Base-by-base conservation (phyloP, 2,797 vertebrate genomes). In the Scomberomorus guttatus region DNA sequence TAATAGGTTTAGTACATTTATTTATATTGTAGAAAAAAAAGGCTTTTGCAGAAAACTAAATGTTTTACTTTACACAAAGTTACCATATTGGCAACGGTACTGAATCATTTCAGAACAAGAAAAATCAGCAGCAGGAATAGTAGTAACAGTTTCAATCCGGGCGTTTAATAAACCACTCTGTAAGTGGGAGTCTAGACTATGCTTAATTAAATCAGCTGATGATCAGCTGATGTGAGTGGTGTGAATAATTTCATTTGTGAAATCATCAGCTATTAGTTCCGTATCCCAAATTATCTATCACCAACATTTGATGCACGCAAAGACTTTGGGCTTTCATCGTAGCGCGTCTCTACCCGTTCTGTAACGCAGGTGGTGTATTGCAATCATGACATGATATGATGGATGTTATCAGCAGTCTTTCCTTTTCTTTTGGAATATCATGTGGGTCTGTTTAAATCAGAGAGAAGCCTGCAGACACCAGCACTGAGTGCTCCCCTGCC, bases 381-480 rank as follows among this genome's bases (percentile, higher is more conserved):
- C n/a, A 12, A 24, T 27, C 25, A 20, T 44, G 6, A 18, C 0
- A 0, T 14, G 61, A 27, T 18, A 6, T 29, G 55, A 37, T 37
- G 37, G 11, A 11, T 37, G 10, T 9, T 10, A 32, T 22, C 20
- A 52, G 44, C 70, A 50, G 75, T 11, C 22, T n/a, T 44, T 56
- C 50, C n/a, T n/a, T 39, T 25, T 32, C 13, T 12, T 44, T 27
- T 14, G 5, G 11, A 44, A 15, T 13, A 27, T 4, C 27, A 39
- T n/a, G 54, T 2, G 27, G 34, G 48, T 56, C 42, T 71, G 48
- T 76, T 64, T 12, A n/a, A 69, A 65, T 70, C 39, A 20, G 58
- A 22, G 50, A 37, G 72, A 12, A 57, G 70, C 50, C 65, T 61
- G 51, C 78, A 70, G 65, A 84, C 70, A 62, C n/a, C 52, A 67